A percentile compares a stretch with the other conserved stretches of the same genome.
These are phyloP conservation scores for Neoitamus cyanurus DNA, from an alignment of 2,888 invertebrate genomes.

Conservation along the genomic window DNA sequence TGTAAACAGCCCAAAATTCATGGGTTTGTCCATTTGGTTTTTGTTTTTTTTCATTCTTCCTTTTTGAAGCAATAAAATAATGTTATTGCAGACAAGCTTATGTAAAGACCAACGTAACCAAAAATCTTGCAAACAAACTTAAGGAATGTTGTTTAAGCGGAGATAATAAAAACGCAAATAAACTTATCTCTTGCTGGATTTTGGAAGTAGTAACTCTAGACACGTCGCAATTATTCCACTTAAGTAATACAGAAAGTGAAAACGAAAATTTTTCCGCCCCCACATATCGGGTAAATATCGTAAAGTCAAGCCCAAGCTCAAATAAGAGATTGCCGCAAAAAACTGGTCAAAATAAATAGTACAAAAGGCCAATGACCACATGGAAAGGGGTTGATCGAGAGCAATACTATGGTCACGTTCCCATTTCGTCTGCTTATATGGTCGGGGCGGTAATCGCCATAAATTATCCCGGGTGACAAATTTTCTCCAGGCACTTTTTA, in stretches of 20 bases:
- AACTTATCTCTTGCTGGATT: neutral
- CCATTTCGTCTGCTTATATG: neutral
- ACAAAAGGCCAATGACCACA: slow-evolving; percentile 38
- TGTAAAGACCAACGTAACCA: neutral
- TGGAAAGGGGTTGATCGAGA: neutral
- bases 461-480: slow-evolving; percentile 37
- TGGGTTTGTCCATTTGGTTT: too few species aligned
- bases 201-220: neutral
- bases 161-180: neutral
- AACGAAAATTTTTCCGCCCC: neutral
- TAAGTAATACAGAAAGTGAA: neutral
- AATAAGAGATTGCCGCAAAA: neutral
- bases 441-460: neutral
- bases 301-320: neutral
- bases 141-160: neutral
- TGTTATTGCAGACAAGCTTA: neutral
- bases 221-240: neutral
- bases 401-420: slow-evolving; percentile 13
- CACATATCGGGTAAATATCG: neutral
- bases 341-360: slow-evolving; percentile 34
- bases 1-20: too few species aligned
- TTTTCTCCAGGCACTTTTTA: slow-evolving; percentile 5
- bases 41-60: too few species aligned
- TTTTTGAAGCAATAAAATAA: neutral
- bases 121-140: neutral